Base-by-base conservation (phyloP, 2,888 invertebrate genomes). In the Allophyes oxyacanthae region DNA sequence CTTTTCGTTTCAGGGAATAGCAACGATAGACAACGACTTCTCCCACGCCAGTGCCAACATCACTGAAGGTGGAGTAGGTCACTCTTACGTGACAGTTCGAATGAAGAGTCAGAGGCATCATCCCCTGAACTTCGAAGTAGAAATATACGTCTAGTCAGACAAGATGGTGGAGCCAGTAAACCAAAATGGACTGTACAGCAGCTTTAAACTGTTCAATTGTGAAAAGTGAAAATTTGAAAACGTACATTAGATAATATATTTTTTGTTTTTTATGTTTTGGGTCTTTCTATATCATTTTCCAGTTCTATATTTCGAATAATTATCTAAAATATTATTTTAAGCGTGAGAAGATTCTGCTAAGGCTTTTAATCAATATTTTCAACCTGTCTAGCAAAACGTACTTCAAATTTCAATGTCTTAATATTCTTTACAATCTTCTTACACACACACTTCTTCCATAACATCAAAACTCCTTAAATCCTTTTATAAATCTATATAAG, bases 71-170 rank as follows among this genome's bases (percentile, higher is more conserved):
- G 93, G 93, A 2, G 91, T 93, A 0, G 94, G 94, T 0, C 85
- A 55, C 64, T 82, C 84, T 9, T 70, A 86, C 57, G 92, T 91
- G 59, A 92, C 92, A 38, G 85, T 94, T 14, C 82, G 94, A 51
- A 93, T 94, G 94, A 94, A 94, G 71, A 90, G 93, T 40, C 93
- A 94, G 56, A 83, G 93, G 42, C 91, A 91, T 59, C 92, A 94
- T 50, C 94, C 93, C 0, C 76, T 94, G 13, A 94, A 94, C 76
- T 93, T 91, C 46, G 93, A 94, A 81, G 85, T 94, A 2, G 94
- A 94, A 81, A 89, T 94, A 48, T 94, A 93, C 64, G 85, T 90
- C 42, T 93, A 87, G 67, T 63, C 40, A 38, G 51, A 57, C 20
- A 28, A 28, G 4, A 37, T 41, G 50, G 25, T 50, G 28, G 8